A percentile compares a stretch with the other conserved stretches of the same genome.
Conservation (phyloP, 1,140 invertebrate species). For the Orius insidiosus region DNA sequence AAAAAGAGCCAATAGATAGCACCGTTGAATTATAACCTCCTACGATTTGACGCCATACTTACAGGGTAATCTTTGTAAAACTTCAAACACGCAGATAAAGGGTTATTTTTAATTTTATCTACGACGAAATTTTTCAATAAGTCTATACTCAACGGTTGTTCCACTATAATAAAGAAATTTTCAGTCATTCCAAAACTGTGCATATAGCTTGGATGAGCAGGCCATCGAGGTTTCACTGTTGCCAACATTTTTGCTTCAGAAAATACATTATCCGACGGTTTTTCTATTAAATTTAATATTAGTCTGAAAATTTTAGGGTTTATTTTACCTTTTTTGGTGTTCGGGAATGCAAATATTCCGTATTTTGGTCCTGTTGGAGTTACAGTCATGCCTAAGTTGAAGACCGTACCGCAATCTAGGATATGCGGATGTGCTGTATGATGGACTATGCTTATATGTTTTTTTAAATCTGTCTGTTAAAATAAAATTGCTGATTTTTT, state of each 20-base stretch:
- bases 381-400: slow-evolving; percentile 59
- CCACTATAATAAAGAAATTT: slow-evolving; percentile 66
- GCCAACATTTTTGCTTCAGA: slow-evolving; percentile 16
- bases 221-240: slow-evolving; percentile 48
- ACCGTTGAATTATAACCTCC: too few species aligned
- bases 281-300: slow-evolving; percentile 17
- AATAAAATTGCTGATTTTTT: too few species aligned
- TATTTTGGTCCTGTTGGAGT: slow-evolving; percentile 36
- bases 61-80: slow-evolving; percentile 56
- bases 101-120: slow-evolving; percentile 38
- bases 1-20: too few species aligned
- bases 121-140: slow-evolving; percentile 34
- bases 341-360: not conserved
- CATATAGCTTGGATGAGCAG: slow-evolving; percentile 65
- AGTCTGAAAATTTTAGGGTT: slow-evolving; percentile 28
- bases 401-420: slow-evolving; percentile 53
- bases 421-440: slow-evolving; percentile 77
- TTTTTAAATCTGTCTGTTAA: slow-evolving; percentile 41
- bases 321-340: not conserved
- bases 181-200: slow-evolving; percentile 75
- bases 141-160: slow-evolving; percentile 61
- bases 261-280: not conserved
- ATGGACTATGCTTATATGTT: slow-evolving; percentile 56
- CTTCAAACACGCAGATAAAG: slow-evolving; percentile 40
- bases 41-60: slow-evolving; percentile 20